These are phyloP conservation scores for Forficula auricularia DNA, from an alignment of 1,140 invertebrate species.

Conservation along the genomic window DNA sequence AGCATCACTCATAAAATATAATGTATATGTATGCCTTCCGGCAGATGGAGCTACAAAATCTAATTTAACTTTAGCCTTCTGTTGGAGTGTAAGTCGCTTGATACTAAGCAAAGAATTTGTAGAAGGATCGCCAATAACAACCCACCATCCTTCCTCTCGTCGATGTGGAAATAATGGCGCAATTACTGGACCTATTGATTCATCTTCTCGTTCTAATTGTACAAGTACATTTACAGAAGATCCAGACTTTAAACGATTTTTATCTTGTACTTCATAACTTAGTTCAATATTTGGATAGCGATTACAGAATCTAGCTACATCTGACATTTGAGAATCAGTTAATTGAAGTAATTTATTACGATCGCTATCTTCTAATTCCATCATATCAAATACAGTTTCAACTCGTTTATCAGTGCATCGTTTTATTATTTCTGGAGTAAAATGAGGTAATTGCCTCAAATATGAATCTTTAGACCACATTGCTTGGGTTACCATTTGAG, in stretches of 20 bases:
- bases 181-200: conserved; percentile 88
- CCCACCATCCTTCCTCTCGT: conserved; percentile 99
- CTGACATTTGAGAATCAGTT: conserved; percentile 74
- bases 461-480: conserved; percentile 99
- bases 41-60: conserved; percentile 80
- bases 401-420: conserved; percentile 79
- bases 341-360: conserved; percentile 71
- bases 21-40: conserved; percentile 74
- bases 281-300: conserved; percentile 97
- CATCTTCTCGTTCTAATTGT: conserved; percentile 88
- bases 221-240: conserved; percentile 76
- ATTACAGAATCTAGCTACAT: conserved; percentile 97
- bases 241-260: conserved; percentile 59
- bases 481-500: conserved; percentile 98
- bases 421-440: conserved; percentile 76
- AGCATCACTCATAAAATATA: conserved; percentile 98
- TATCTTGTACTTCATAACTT: conserved; percentile 75
- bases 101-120: conserved; percentile 89
- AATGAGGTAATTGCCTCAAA: conserved; percentile 92
- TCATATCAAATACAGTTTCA: conserved; percentile 94
- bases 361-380: conserved; percentile 94
- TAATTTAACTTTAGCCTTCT: conserved; percentile 83
- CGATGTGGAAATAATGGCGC: conserved; percentile 96
- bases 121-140: conserved; percentile 93
- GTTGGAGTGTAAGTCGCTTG: conserved; percentile 82